These are phyloP conservation scores for Cromileptes altivelis DNA, from an alignment of 2,113 vertebrate genomes.

Conservation along the genomic window DNA sequence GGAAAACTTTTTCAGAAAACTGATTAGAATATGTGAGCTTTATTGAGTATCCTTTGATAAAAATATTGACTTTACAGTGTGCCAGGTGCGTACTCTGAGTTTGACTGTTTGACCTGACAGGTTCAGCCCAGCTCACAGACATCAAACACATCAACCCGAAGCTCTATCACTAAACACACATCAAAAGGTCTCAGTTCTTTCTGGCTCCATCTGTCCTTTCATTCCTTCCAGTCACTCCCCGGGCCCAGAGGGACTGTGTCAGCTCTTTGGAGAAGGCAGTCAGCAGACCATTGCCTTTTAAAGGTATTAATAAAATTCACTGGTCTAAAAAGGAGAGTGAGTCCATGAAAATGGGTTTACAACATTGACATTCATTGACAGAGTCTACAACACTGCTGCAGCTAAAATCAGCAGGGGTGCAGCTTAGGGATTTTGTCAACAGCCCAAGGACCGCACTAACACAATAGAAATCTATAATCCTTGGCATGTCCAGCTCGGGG, in stretches of 20 bases:
- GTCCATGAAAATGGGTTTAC: conserved; percentile 55
- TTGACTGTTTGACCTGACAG: conserved; percentile 51
- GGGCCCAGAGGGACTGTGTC: conserved; percentile 35
- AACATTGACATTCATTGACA: conserved; percentile 35
- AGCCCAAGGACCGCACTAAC: neutral
- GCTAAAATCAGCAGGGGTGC: conserved; percentile 10
- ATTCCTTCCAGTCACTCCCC: conserved; percentile 56
- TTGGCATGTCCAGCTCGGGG: neutral
- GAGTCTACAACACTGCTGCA: conserved; percentile 6
- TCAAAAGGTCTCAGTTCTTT: conserved; percentile 63
- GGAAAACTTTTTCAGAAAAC: conserved; percentile 7
- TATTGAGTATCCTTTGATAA: conserved; percentile 13
- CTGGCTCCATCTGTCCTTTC: conserved; percentile 63
- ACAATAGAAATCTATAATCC: conserved; percentile 38
- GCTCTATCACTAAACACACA: conserved; percentile 53
- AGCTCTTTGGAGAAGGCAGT: conserved; percentile 49
- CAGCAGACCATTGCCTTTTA: conserved; percentile 64
- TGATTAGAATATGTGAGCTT: neutral
- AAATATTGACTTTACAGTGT: conserved; percentile 22
- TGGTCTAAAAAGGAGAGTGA: conserved; percentile 23
- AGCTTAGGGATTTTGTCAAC: conserved; percentile 22
- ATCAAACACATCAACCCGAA: conserved; percentile 60
- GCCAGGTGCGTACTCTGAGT: conserved; percentile 29
- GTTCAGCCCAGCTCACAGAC: conserved; percentile 44
- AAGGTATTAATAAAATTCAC: conserved; percentile 50